A percentile compares a stretch with the other conserved stretches of the same genome.
Evolutionary conservation across 2,888 invertebrate genomes (phyloP).

Genomic region (Leptinotarsa tumamoca): DNA sequence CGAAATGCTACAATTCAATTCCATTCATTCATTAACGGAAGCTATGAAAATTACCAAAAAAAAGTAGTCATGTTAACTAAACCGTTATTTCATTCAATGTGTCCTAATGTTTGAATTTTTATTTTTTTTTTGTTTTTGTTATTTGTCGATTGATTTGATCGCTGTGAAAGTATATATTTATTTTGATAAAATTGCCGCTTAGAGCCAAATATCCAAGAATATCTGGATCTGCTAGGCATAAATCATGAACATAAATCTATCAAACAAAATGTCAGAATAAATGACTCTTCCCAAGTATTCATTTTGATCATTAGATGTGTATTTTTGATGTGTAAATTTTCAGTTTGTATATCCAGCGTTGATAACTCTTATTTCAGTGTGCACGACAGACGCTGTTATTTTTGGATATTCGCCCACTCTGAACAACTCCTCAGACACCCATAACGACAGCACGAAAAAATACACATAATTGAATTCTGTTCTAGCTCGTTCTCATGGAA

Average conservation of each 20-base stretch:
- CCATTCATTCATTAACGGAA: no score
- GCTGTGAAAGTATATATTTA: no score
- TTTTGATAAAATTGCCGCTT: no score
- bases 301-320: background rate
- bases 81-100: no score
- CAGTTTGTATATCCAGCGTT: constrained; percentile 20
- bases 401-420: constrained; percentile 45
- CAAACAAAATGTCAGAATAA: background rate
- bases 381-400: constrained; percentile 36
- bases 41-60: no score
- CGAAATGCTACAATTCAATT: background rate
- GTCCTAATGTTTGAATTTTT: no score
- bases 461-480: constrained; percentile 15
- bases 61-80: no score
- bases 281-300: background rate
- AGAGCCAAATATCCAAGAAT: background rate
- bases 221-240: background rate
- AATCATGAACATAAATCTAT: constrained; percentile 8
- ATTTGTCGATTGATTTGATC: no score
- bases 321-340: constrained; percentile 19
- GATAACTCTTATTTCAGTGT: constrained; percentile 18
- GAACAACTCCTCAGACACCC: constrained; percentile 33
- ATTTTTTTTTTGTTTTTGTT: no score
- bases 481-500: constrained; percentile 21
- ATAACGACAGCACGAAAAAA: constrained; percentile 25